Evolutionary conservation across 2,888 invertebrate species (phyloP).

Genomic region (Tinea pellionella): DNA sequence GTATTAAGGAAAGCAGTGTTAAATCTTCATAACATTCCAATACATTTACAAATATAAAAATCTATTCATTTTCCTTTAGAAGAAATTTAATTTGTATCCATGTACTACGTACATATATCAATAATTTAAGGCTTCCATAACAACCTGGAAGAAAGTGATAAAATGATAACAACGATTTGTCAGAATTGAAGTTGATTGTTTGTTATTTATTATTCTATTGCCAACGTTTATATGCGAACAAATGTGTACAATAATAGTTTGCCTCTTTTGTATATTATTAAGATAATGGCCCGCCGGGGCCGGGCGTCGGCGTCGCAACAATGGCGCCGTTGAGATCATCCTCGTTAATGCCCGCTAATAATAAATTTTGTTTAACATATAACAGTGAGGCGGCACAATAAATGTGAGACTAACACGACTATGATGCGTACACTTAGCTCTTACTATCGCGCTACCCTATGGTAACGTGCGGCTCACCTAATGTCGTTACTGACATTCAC

Average conservation of each 20-base stretch:
- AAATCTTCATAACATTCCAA: neutral
- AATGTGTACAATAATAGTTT: slow-evolving; percentile 16
- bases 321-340: slow-evolving; percentile 21
- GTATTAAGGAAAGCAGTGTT: neutral
- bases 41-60: neutral
- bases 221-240: slow-evolving; percentile 9
- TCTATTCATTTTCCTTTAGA: too few species aligned
- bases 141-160: neutral
- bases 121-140: too few species aligned
- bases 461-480: neutral
- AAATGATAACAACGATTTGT: slow-evolving; percentile 10
- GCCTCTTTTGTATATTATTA: slow-evolving; percentile 17
- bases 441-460: neutral
- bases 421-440: neutral
- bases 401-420: slow-evolving; percentile 12
- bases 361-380: slow-evolving; percentile 31
- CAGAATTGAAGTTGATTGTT: slow-evolving; percentile 12
- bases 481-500: neutral
- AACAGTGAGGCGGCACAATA: slow-evolving; percentile 16
- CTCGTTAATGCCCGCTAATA: slow-evolving; percentile 31
- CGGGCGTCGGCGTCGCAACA: slow-evolving; percentile 14
- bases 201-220: slow-evolving; percentile 14
- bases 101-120: too few species aligned
- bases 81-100: too few species aligned
- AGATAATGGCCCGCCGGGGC: slow-evolving; percentile 16